Evolutionary conservation across 2,888 invertebrate genomes (phyloP), one percentile per base, ranked within the genome.

Genomic region (Thumatha senex): DNA sequence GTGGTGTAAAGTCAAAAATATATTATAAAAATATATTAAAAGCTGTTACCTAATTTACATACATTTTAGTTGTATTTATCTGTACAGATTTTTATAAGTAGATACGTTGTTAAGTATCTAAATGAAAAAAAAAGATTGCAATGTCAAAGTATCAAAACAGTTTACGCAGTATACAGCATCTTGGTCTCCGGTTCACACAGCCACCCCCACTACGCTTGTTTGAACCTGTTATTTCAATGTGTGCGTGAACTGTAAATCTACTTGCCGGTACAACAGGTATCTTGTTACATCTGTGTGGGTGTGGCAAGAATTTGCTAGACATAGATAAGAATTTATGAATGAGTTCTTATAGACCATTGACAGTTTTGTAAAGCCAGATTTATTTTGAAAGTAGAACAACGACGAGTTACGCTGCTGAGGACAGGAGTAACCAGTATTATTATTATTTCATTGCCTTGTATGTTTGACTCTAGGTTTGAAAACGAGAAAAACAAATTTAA

Each of bases 141-240:
- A n/a, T n/a, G 12, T 11, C 5, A 34, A 48, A 77, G 72, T 79
- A 80, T 80, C 80, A 82, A 84, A 64, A 63, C 50, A 3, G 29
- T 46, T n/a, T 2, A 41, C 5, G 53, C 56, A 18, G 53, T 67
- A 66, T 34, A 63, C 54, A 56, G 63, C 68, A 64, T 57, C 60
- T 41, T 38, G 50, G 62, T 60, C 72, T 75, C 72, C 67, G 73
- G 80, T 83, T 82, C 86, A 82, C 85, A 82, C 82, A 81, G 70
- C 70, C 70, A 75, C 72, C 75, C 77, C 75, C 74, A 63, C 71
- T 61, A 63, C 45, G 51, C 52, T 39, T 30, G 43, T 77, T 74
- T 69, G 68, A 82, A 83, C 83, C 83, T 83, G 84, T 83, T 78
- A 67, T 54, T 55, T 44, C 54, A 56, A 46, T 63, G 67, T 58